Evolutionary conservation across 2,113 vertebrate genomes (phyloP), one percentile per base, ranked within the genome.

Genomic region (Procavia capensis): DNA sequence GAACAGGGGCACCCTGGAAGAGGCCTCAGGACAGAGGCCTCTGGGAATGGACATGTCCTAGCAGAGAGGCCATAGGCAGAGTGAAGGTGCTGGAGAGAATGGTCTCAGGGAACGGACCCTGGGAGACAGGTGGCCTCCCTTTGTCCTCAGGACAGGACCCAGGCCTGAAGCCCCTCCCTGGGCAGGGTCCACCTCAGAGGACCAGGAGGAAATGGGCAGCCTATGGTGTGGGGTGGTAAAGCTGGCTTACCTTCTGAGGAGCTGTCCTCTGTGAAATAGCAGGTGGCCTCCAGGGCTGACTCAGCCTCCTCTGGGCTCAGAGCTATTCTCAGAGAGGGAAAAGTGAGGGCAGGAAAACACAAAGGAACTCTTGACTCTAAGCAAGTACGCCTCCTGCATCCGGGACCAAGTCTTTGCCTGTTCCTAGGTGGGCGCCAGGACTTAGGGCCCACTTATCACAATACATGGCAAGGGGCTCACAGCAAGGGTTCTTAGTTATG

Each of bases 221-320:
- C 20, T 22, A 39, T 34, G 70, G 70, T 4, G 31, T 72, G 2
- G 7, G 39, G 13, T 57, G 57, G 17, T 29, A 4, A n/a, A 1
- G 8, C 47, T 5, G 0, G 5, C 96, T 98, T 98, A 99, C 99
- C 99, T 98, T 98, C 98, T 34, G 98, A 93, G 31, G 98, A 94
- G 95, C 97, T 97, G 19, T 99, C 98, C n/a, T 99, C 99, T 2
- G 99, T 99, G 97, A 99, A 99, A 82, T 99, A 99, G 57, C 98
- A 98, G 8, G 99, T 97, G 0, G 99, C 99, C 95, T 99, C 99
- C 95, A 99, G 98, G 88, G 99, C 99, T 34, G 99, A 99, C 95
- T 99, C 99, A 0, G 99, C 98, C 96, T 99, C 99, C 92, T 99
- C 99, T 22, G 99, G 98, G 97, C 98, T 99, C 95, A 99, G 97